Base-by-base conservation (phyloP, 2,797 vertebrate genomes). In the Arvicola amphibius region DNA sequence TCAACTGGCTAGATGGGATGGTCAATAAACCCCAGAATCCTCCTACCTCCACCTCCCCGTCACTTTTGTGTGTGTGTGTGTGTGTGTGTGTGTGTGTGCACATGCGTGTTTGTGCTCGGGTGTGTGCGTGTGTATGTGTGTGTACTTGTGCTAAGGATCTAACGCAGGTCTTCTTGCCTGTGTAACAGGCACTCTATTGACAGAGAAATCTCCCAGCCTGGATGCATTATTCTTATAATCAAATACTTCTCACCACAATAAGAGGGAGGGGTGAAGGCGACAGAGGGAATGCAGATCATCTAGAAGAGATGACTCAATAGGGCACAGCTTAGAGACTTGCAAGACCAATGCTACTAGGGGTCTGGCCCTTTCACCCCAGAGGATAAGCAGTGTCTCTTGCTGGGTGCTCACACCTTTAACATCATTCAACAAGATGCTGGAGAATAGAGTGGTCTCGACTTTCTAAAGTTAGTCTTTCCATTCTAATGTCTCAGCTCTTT, bases 331-430 rank as follows among this genome's bases (percentile, higher is more conserved):
- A 29, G 23, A 53, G n/a, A 6, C 43, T 40, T 21, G 4, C 29
- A 46, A 14, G 61, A 13, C 16, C 63, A 1, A 0, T 4, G 8
- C 0, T 7, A 6, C 21, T 5, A 3, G 23, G 21, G 16, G 2
- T 25, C 67, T 37, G 65, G 13, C 21, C 85, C 48, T 81, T 40
- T 71, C 6, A 32, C 25, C 32, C 43, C 40, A 25, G 29, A 4
- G 63, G 17, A 9, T 32, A 61, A 48, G 37, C 17, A 21, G 4
- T 21, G 8, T 21, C n/a, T 74, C 48, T 71, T 7, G 34, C 77
- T 43, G 4, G 1, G 17, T 29, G 5, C 17, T 69, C 83, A 34
- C 0, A 3, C 14, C 53, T 78, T 43, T 67, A 34, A 23, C 25
- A 46, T 43, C 46, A 32, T 48, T 79, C 79, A 74, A 14, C 43